Evolutionary conservation across 2,797 vertebrate genomes (phyloP), one percentile per base, ranked within the genome.

Genomic region (Ptychobarbus kaznakovi): DNA sequence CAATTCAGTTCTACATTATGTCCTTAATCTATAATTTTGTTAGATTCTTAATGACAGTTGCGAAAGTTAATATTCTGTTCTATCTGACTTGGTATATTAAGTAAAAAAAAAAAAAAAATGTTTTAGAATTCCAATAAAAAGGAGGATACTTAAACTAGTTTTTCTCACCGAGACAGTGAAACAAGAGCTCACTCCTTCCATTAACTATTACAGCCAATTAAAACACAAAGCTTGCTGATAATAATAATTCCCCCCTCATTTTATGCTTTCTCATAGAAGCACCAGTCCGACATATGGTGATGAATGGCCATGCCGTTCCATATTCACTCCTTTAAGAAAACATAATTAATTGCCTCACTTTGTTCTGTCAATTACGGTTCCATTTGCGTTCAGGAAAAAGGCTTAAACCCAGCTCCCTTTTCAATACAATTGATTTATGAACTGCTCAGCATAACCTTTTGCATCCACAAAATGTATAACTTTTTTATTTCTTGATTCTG

Each of bases 291-390:
- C 88, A 85, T 65, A 86, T 91, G 28, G 65, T 84, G 91, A 94
- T 92, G 88, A 88, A 93, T 90, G 61, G 86, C 84, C 80, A 18
- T 86, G 84, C 82, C 20, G 78, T 72, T 84, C 81, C 35, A 87
- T 85, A 87, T 88, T 81, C 80, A 81, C 68, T 84, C 86, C 69
- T 82, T 82, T 86, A 90, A 88, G 88, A 94, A 94, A 89, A 88
- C 86, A 69, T 58, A 88, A 89, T 87, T 92, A 92, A 95, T 94
- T 94, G 91, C 91, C 88, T 95, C 86, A 90, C 93, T 93, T 94
- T 94, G 90, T 93, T 93, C 90, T 85, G 89, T 92, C 90, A 91
- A 88, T 93, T 92, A 92, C 91, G 89, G 92, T 87, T 90, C 88
- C 86, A 86, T 88, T 89, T 88, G 10, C 4, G 44, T 87, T 92